Evolutionary conservation across 2,888 invertebrate genomes (phyloP).

Genomic region (Teleiodes luculella): DNA sequence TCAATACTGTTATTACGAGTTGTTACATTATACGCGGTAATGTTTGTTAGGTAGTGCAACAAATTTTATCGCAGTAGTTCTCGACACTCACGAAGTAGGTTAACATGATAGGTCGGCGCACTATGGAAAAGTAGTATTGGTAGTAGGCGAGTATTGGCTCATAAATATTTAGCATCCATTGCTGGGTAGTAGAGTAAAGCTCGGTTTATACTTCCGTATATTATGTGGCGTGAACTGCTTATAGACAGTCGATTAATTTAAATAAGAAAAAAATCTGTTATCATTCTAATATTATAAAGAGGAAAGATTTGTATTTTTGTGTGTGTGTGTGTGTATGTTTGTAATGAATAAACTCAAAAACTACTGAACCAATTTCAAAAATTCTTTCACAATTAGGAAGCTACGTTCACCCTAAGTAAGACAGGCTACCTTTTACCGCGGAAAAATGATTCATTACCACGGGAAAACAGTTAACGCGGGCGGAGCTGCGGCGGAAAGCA

Average conservation of each 20-base stretch:
- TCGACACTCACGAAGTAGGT: conserved; percentile 8
- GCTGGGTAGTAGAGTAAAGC: not conserved
- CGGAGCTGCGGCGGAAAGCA: no score
- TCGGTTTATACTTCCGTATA: not conserved
- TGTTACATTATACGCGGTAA: not conserved
- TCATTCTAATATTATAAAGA: no score
- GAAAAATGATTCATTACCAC: no score
- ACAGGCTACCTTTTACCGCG: no score
- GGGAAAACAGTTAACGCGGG: no score
- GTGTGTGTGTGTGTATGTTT: no score
- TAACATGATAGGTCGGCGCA: conserved; percentile 12
- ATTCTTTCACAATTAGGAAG: no score
- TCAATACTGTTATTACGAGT: not conserved
- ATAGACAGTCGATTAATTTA: not conserved
- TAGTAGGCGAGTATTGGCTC: not conserved
- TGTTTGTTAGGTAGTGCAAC: not conserved
- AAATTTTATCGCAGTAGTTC: not conserved
- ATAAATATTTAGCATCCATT: not conserved
- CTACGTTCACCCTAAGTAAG: no score
- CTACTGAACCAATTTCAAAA: no score
- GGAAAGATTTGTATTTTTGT: no score
- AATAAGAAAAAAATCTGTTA: no score
- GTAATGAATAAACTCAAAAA: no score
- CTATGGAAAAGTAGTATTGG: not conserved
- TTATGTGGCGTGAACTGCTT: not conserved